phyloP scores from a whole-genome alignment of 2,113 vertebrate genomes.

The Condylura cristata region DNA sequence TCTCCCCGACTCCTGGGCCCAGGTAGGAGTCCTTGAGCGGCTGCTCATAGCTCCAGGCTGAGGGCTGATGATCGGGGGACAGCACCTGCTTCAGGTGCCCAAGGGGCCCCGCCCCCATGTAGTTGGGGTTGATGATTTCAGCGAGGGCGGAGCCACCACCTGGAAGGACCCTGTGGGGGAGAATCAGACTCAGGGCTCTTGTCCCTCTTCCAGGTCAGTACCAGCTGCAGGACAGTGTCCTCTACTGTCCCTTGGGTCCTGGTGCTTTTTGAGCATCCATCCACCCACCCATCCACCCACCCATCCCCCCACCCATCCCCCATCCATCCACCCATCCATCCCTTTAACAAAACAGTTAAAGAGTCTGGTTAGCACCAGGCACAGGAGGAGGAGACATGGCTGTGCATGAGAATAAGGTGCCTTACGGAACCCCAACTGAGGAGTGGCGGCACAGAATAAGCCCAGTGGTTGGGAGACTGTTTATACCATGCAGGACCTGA shows the following conservation, averaged over 20 bases:
- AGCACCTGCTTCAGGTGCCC: slow-evolving; percentile 84
- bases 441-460: background rate
- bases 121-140: slow-evolving; percentile 93
- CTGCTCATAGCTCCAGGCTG: slow-evolving; percentile 90
- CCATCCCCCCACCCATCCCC: too few relatives aligned
- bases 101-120: slow-evolving; percentile 86
- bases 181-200: background rate
- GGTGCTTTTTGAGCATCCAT: background rate
- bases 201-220: background rate
- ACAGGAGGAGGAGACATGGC: background rate
- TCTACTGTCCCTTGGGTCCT: background rate
- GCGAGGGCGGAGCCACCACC: slow-evolving; percentile 73
- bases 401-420: accelerated
- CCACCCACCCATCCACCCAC: background rate
- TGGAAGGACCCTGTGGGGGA: slow-evolving; percentile 71
- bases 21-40: slow-evolving; percentile 83
- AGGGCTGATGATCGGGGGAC: slow-evolving; percentile 84
- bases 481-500: background rate
- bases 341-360: background rate
- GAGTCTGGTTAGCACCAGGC: background rate
- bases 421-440: background rate
- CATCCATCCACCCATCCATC: background rate
- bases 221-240: background rate
- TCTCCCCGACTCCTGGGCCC: slow-evolving; percentile 75
- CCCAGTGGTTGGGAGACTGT: background rate